A percentile compares a stretch with the other conserved stretches of the same genome.
phyloP scores from a whole-genome alignment of 2,797 vertebrate species.

The Phyllotis vaccarum region DNA sequence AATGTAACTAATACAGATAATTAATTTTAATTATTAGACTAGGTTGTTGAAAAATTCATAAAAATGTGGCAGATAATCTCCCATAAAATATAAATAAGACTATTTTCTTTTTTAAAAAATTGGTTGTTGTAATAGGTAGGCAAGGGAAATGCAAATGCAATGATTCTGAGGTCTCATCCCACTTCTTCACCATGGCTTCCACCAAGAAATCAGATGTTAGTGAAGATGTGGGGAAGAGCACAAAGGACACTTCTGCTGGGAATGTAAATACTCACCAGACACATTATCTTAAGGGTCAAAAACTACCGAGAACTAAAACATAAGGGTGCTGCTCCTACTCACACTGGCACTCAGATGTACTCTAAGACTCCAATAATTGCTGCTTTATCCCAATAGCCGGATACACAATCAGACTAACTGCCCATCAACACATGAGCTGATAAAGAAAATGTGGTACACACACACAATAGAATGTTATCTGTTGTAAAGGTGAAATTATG shows the following conservation, averaged over 20 bases:
- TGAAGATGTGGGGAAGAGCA: neutral
- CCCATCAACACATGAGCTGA: neutral
- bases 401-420: neutral
- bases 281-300: neutral
- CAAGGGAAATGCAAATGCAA: neutral
- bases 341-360: neutral
- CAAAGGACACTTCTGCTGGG: neutral
- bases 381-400: neutral
- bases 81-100: conserved; percentile 12
- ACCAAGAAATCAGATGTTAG: neutral
- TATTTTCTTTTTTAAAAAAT: conserved; percentile 35
- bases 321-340: no score
- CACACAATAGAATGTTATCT: neutral
- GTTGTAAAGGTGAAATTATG: neutral
- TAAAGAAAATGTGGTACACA: neutral
- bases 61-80: neutral
- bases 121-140: neutral
- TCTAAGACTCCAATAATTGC: neutral
- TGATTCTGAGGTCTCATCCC: neutral
- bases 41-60: neutral
- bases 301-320: neutral
- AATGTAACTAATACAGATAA: neutral
- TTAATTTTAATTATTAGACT: neutral
- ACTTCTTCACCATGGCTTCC: neutral
- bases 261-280: neutral